A percentile compares a stretch with the other conserved stretches of the same genome.
Evolutionary conservation across 2,888 invertebrate genomes (phyloP).

Genomic region (Lasioglossum zephyrum): DNA sequence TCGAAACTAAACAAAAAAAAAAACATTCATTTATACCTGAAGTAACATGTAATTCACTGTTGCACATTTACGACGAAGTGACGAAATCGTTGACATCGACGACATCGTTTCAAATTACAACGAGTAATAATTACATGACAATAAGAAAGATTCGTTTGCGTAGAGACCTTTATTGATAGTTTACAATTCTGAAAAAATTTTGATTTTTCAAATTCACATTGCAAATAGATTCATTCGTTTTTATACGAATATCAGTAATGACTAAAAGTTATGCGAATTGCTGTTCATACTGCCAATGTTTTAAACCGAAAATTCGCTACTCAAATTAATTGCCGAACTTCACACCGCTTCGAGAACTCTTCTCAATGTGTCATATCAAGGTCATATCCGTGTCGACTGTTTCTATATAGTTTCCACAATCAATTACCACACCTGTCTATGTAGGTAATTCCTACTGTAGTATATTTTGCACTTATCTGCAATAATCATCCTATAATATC

Average conservation of each 20-base stretch:
- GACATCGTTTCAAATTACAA: slow-evolving; percentile 9
- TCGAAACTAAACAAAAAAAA: slow-evolving; percentile 12
- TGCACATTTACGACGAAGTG: slow-evolving; percentile 31
- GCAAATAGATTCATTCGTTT: slow-evolving; percentile 31
- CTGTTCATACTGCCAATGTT: slow-evolving; percentile 19
- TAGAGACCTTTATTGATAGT: slow-evolving; percentile 18
- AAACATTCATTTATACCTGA: slow-evolving; percentile 39
- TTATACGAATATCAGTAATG: slow-evolving; percentile 25
- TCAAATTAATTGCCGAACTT: slow-evolving; percentile 44
- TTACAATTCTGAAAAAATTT: slow-evolving; percentile 20
- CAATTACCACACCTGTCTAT: no score
- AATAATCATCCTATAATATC: no score
- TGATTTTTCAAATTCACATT: slow-evolving; percentile 6
- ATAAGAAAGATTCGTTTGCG: background rate
- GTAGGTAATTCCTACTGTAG: no score
- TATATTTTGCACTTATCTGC: no score
- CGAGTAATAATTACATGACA: slow-evolving; percentile 11
- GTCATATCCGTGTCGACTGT: no score
- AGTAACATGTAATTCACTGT: slow-evolving; percentile 36
- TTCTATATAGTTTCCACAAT: no score
- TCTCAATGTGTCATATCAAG: background rate
- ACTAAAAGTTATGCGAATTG: slow-evolving; percentile 39
- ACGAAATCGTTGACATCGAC: background rate
- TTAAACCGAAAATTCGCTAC: slow-evolving; percentile 40
- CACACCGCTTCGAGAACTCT: slow-evolving; percentile 11